Conservation (phyloP, 53 echinoderm and acorn worm species). For the Holothuria leucospilota region DNA sequence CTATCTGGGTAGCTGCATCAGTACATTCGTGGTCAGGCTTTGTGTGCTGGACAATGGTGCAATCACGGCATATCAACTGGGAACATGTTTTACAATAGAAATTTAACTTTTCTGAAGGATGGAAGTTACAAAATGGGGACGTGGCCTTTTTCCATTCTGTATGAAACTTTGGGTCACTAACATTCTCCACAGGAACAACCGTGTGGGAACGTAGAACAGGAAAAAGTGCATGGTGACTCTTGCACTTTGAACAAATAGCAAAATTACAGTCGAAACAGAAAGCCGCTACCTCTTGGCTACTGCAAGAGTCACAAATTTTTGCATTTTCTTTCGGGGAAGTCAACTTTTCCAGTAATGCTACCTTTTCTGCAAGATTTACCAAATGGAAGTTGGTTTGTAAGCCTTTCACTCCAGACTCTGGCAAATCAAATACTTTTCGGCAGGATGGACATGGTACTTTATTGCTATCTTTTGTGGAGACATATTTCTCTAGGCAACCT, state of each 20-base stretch:
- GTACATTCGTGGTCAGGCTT: conserved; percentile 28
- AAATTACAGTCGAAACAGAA: conserved; percentile 24
- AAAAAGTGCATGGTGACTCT: neutral
- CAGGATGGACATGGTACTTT: conserved; percentile 1
- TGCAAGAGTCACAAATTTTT: conserved; percentile 1
- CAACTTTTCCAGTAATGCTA: neutral
- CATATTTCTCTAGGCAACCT: neutral
- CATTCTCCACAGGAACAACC: too few species aligned
- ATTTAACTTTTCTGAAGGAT: neutral
- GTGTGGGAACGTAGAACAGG: too few species aligned
- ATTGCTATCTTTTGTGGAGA: neutral
- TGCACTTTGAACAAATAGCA: conserved; percentile 12
- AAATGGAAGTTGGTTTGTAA: conserved; percentile 24
- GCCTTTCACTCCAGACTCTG: conserved; percentile 15
- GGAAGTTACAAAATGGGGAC: neutral
- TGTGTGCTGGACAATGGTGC: conserved; percentile 32
- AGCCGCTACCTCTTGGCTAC: neutral
- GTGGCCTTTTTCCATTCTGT: neutral
- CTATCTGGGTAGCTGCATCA: too few species aligned
- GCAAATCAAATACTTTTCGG: neutral
- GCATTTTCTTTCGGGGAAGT: neutral
- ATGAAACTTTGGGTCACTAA: too few species aligned
- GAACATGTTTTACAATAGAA: conserved; percentile 44
- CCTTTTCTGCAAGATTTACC: neutral
- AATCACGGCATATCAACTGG: conserved; percentile 49